These are phyloP conservation scores for Aquatica leii DNA, from an alignment of 2,888 invertebrate genomes.

Conservation along the genomic window DNA sequence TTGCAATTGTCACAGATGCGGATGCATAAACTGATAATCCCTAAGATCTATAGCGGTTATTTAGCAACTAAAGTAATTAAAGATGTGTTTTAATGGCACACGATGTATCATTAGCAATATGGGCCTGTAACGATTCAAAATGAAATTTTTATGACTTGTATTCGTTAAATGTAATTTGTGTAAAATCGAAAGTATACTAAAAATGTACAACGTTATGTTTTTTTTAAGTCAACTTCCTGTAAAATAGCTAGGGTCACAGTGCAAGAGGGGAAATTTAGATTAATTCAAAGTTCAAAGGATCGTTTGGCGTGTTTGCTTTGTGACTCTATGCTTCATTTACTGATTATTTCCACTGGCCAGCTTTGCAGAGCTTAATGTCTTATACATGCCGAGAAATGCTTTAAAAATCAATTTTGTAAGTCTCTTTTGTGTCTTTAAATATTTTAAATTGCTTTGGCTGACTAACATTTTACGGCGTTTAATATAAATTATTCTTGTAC, in stretches of 20 bases:
- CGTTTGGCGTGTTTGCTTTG: constrained; percentile 55
- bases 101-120: background rate
- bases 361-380: constrained; percentile 37
- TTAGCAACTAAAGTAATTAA: constrained; percentile 55
- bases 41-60: constrained; percentile 58
- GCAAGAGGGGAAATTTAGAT: constrained; percentile 50
- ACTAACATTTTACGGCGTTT: no score
- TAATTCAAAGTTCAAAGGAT: constrained; percentile 56
- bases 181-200: no score
- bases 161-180: background rate
- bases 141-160: background rate
- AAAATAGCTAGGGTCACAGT: constrained; percentile 42
- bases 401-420: constrained; percentile 23
- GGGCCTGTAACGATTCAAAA: no score
- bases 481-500: no score
- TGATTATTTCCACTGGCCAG: constrained; percentile 56
- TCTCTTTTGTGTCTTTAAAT: background rate
- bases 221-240: constrained; percentile 31
- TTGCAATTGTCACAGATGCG: constrained; percentile 59
- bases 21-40: constrained; percentile 59
- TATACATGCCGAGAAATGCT: constrained; percentile 31
- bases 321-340: constrained; percentile 56
- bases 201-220: background rate
- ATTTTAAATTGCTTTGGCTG: background rate
- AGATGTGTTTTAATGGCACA: constrained; percentile 35